A percentile compares a stretch with the other conserved stretches of the same genome.
Evolutionary conservation across 2,113 vertebrate species (phyloP).

Genomic region (Hydrolagus affinis): DNA sequence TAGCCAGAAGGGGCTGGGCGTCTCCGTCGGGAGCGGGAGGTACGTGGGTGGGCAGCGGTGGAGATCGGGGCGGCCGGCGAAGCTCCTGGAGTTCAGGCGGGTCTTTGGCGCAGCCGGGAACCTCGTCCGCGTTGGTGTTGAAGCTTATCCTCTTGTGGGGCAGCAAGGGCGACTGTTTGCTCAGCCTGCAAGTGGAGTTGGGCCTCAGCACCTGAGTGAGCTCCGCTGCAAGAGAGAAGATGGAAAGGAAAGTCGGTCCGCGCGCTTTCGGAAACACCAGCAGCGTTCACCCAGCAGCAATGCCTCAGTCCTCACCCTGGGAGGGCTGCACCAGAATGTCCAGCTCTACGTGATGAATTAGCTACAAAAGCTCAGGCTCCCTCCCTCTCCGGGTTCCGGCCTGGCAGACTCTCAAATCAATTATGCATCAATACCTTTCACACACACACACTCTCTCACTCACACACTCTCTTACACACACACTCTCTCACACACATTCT

Average conservation of each 20-base stretch:
- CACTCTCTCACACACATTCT: too few relatives aligned
- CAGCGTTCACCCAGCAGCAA: too few relatives aligned
- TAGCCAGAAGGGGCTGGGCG: conserved; percentile 35
- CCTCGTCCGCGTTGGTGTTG: conserved; percentile 52
- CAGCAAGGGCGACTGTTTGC: conserved; percentile 86
- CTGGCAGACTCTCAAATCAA: too few relatives aligned
- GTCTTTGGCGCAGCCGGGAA: conserved; percentile 41
- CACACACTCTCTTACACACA: too few relatives aligned
- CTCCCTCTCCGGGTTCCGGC: too few relatives aligned
- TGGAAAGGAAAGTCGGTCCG: not conserved
- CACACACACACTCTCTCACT: too few relatives aligned
- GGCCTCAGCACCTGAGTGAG: conserved; percentile 65
- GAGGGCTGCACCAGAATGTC: too few relatives aligned
- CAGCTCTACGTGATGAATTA: too few relatives aligned
- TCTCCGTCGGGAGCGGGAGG: conserved; percentile 53
- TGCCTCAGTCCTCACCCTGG: too few relatives aligned
- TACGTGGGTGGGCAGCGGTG: conserved; percentile 47
- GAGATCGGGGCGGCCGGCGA: conserved; percentile 42
- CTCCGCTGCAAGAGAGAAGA: conserved; percentile 65
- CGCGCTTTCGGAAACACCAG: too few relatives aligned
- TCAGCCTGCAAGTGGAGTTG: conserved; percentile 49
- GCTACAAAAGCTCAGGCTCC: too few relatives aligned
- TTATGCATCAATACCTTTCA: too few relatives aligned
- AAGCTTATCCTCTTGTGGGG: conserved; percentile 79
- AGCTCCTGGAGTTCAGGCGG: conserved; percentile 42